phyloP scores from a whole-genome alignment of 23 tunicate genomes.

The Halocynthia aurantium region DNA sequence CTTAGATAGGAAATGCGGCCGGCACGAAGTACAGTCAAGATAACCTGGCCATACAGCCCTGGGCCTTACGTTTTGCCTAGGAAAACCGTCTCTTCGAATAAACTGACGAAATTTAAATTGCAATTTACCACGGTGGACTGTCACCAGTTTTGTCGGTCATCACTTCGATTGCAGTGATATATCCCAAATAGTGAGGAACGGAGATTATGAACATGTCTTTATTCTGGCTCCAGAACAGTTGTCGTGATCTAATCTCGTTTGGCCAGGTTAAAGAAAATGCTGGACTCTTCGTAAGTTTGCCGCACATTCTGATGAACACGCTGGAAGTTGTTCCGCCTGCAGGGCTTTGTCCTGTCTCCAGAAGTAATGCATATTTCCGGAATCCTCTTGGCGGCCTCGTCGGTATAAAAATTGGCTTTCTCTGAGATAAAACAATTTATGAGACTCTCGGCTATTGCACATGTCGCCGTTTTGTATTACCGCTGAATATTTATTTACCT shows the following conservation, averaged over 20 bases:
- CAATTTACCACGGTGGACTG: constrained; percentile 82
- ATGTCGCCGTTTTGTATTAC: background rate
- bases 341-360: constrained; percentile 91
- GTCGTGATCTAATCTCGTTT: constrained; percentile 29
- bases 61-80: too few relatives aligned
- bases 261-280: constrained; percentile 67
- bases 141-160: constrained; percentile 75
- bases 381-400: constrained; percentile 75
- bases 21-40: too few relatives aligned
- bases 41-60: too few relatives aligned
- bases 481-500: constrained; percentile 24
- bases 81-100: too few relatives aligned
- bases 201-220: constrained; percentile 70
- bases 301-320: constrained; percentile 63
- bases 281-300: constrained; percentile 66
- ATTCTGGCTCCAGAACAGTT: constrained; percentile 71
- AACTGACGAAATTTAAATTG: too few relatives aligned
- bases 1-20: too few relatives aligned
- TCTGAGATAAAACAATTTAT: constrained; percentile 28
- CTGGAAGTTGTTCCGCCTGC: constrained; percentile 85
- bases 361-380: constrained; percentile 71
- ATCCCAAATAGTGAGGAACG: constrained; percentile 83
- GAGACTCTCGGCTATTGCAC: background rate
- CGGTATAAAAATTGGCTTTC: constrained; percentile 76
- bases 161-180: constrained; percentile 65